Evolutionary conservation across 2,888 invertebrate genomes (phyloP).

Genomic region (Geophilus truncorum): DNA sequence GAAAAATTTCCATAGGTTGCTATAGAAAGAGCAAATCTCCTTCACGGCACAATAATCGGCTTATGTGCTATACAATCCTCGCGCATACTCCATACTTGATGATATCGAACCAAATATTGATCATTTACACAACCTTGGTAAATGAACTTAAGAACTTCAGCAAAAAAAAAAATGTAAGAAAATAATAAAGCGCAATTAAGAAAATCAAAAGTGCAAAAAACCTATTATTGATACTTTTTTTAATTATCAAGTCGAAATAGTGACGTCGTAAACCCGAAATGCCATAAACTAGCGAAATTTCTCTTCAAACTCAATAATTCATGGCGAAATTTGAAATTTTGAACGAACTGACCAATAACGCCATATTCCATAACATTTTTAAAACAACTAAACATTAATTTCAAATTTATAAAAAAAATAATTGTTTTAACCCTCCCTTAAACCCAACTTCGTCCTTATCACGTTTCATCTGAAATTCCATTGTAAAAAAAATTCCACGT

Average conservation of each 20-base stretch:
- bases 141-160: neutral
- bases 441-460: too few relatives aligned
- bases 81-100: constrained; percentile 22
- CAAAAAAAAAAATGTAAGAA: neutral
- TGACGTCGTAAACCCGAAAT: too few relatives aligned
- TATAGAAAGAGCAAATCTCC: constrained; percentile 17
- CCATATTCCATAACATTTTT: too few relatives aligned
- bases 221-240: too few relatives aligned
- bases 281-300: too few relatives aligned
- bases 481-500: neutral
- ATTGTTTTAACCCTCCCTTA: too few relatives aligned
- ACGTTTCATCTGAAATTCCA: neutral
- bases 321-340: too few relatives aligned
- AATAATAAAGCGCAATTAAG: neutral
- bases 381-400: too few relatives aligned
- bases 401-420: too few relatives aligned
- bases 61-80: neutral
- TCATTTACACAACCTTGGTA: neutral
- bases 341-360: too few relatives aligned
- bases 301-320: too few relatives aligned
- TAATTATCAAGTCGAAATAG: too few relatives aligned
- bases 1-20: constrained; percentile 22
- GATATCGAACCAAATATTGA: constrained; percentile 19
- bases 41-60: neutral
- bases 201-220: neutral